A percentile compares a stretch with the other conserved stretches of the same genome.
phyloP scores from a whole-genome alignment of 2,113 vertebrate species.

The Varanus komodoensis region DNA sequence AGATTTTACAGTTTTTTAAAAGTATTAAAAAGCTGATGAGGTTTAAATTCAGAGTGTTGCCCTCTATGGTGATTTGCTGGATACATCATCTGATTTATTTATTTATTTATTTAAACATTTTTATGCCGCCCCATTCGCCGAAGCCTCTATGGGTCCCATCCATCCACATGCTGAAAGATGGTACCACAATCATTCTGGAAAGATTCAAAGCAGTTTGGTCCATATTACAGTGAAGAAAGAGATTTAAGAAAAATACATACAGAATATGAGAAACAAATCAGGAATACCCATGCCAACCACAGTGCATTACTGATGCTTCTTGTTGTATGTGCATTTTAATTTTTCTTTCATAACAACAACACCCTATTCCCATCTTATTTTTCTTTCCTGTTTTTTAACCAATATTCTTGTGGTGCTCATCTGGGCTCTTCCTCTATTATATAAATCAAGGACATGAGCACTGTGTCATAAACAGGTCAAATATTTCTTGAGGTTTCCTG shows the following conservation, averaged over 20 bases:
- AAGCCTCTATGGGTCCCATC: neutral
- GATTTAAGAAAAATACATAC: neutral
- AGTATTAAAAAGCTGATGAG: constrained; percentile 39
- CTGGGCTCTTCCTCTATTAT: neutral
- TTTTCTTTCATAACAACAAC: neutral
- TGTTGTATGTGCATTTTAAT: neutral
- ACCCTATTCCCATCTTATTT: neutral
- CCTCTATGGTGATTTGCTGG: constrained; percentile 13
- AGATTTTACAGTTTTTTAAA: constrained; percentile 52
- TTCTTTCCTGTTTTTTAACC: neutral
- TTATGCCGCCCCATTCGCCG: no score
- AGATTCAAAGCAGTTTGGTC: constrained; percentile 30
- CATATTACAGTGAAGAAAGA: constrained; percentile 25
- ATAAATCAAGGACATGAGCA: neutral
- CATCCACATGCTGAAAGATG: neutral
- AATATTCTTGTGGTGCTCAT: neutral
- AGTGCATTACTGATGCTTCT: neutral
- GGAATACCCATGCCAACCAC: neutral
- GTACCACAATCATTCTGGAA: neutral
- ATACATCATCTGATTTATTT: constrained; percentile 21
- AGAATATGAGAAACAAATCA: neutral
- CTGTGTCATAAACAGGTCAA: neutral
- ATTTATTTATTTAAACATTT: no score
- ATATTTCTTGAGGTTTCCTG: neutral
- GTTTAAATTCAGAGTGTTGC: neutral